Base-by-base conservation (phyloP, 2,113 vertebrate genomes). In the Balaeniceps rex region DNA sequence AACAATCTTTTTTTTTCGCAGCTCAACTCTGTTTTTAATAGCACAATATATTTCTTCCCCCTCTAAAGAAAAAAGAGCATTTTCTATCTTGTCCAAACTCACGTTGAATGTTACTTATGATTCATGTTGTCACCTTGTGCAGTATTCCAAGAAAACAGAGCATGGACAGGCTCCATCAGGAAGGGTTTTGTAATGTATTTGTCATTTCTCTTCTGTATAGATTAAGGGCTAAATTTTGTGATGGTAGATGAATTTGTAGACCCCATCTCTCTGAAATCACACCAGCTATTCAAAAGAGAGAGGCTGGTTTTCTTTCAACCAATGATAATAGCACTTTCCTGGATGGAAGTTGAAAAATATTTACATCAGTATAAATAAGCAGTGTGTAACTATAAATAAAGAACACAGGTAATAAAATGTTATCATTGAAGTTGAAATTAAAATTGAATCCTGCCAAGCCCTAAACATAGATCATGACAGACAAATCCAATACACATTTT, bases 361-460 rank as follows among this genome's bases (percentile, higher is more conserved):
- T 95, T 96, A 88, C 77, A 86, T 84, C 71, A 60, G 12, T 83
- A 57, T 81, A 93, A 97, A 97, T 86, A 94, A 88, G 86, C 47
- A 82, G 6, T 46, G 40, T 83, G 29, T 55, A 93, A 87, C 83
- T 91, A 89, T 96, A 96, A 97, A 97, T 95, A 96, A 94, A 87
- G 83, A 88, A 71, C 91, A 88, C 7, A 36, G 49, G 54, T 90
- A 96, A 94, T 95, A 93, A 91, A 95, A 63, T 82, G 86, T 94
- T 97, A 96, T 90, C 90, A 64, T n/a, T 95, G 83, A 93, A 95
- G 74, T n/a, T 93, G 94, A 96, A 96, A 97, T 97, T 95, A 94
- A 95, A 97, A 96, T 97, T 96, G 92, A 92, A 96, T 94, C 83
- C 90, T 97, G 90, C 38, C 92, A 97, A 96, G 76, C 64, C 69